These are phyloP conservation scores for Ichneumoninae sp. DNA, from an alignment of 2,888 invertebrate species.

Conservation along the genomic window DNA sequence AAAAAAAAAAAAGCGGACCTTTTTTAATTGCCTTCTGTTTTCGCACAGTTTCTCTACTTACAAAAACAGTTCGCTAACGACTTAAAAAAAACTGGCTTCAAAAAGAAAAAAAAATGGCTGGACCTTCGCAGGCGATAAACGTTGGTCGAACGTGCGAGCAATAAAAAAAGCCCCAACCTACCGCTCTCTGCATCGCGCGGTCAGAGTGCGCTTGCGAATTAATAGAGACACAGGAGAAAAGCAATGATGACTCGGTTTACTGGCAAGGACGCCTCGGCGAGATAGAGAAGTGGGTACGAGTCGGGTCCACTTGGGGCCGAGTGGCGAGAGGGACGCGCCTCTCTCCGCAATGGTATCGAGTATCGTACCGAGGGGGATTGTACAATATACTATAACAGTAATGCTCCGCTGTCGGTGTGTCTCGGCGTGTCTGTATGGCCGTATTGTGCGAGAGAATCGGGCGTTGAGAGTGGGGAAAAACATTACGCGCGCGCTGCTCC, in stretches of 20 bases:
- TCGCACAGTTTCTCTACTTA: neutral
- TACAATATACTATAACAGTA: conserved; percentile 10
- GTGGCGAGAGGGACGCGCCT: conserved; percentile 46
- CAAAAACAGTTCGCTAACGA: too few relatives aligned
- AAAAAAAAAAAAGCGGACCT: neutral
- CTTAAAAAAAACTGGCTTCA: too few relatives aligned
- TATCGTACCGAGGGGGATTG: conserved; percentile 43
- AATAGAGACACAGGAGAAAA: conserved; percentile 64
- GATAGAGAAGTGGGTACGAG: conserved; percentile 36
- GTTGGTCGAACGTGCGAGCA: neutral
- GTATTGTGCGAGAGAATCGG: conserved; percentile 17
- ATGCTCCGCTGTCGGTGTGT: neutral
- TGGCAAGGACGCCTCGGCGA: conserved; percentile 61
- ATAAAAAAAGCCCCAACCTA: neutral
- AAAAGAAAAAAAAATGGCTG: neutral
- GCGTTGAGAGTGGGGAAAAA: conserved; percentile 32
- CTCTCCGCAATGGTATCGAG: conserved; percentile 65
- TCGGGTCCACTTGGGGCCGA: neutral
- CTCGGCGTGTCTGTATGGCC: neutral
- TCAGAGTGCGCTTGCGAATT: conserved; percentile 55
- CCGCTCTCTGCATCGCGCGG: neutral
- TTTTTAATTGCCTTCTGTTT: neutral
- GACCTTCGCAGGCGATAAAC: neutral
- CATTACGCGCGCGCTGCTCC: conserved; percentile 54
- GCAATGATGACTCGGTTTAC: conserved; percentile 66